A percentile compares a stretch with the other conserved stretches of the same genome.
These are phyloP conservation scores for Epiblema foenella DNA, from an alignment of 2,888 invertebrate species.

Conservation along the genomic window DNA sequence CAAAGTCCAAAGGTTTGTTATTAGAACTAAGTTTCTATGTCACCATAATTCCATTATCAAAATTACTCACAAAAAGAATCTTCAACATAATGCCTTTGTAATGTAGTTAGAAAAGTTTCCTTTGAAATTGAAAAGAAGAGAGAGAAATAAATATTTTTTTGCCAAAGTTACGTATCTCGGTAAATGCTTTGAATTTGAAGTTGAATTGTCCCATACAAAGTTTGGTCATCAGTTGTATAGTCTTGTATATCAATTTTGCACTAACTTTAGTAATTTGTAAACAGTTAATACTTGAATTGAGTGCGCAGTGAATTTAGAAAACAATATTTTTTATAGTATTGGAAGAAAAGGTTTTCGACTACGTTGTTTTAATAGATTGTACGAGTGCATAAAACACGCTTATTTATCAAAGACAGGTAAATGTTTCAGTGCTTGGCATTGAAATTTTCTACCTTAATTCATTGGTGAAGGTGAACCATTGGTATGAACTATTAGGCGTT, in stretches of 20 bases:
- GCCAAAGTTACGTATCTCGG: neutral
- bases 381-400: no score
- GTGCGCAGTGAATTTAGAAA: neutral
- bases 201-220: constrained; percentile 28
- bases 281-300: constrained; percentile 23
- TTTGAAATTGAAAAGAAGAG: constrained; percentile 1
- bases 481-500: no score
- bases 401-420: no score
- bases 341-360: no score
- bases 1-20: no score
- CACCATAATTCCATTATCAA: neutral
- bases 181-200: constrained; percentile 36
- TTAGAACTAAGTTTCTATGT: no score
- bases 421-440: no score
- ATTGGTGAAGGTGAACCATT: no score
- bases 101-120: neutral
- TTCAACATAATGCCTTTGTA: neutral
- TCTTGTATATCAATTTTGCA: neutral
- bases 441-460: no score
- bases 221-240: constrained; percentile 8
- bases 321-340: neutral
- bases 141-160: neutral
- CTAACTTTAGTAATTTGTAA: constrained; percentile 34
- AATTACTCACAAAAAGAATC: neutral
- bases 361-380: no score